These are phyloP conservation scores for Distichodus sexfasciatus DNA, from an alignment of 2,797 vertebrate genomes.

Conservation along the genomic window DNA sequence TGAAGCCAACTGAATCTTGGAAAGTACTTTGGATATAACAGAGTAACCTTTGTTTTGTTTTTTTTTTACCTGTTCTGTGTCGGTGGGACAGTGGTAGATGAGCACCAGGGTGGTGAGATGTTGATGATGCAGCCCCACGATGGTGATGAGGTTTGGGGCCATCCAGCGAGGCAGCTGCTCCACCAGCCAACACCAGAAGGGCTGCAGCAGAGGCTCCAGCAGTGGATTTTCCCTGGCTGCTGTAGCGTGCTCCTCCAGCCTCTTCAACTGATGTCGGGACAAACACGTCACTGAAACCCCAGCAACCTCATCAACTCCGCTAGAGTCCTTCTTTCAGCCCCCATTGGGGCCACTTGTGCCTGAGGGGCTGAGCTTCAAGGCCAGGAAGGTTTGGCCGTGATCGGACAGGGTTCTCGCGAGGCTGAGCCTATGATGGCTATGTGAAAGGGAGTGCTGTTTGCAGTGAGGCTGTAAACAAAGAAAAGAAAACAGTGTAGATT, in stretches of 20 bases:
- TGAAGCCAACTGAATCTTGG: too few species aligned
- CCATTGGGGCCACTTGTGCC: neutral
- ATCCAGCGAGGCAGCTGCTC: slow-evolving; percentile 89
- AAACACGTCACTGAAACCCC: slow-evolving; percentile 76
- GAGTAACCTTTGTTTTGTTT: neutral
- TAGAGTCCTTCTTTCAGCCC: slow-evolving; percentile 47
- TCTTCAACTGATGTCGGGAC: slow-evolving; percentile 80
- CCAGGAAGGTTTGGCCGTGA: too few species aligned
- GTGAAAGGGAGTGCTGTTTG: too few species aligned
- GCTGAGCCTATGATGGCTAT: too few species aligned
- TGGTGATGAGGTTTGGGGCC: slow-evolving; percentile 96
- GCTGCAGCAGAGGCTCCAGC: slow-evolving; percentile 81
- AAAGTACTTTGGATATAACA: too few species aligned
- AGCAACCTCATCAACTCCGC: slow-evolving; percentile 73
- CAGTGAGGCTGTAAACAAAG: neutral
- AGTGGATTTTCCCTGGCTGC: slow-evolving; percentile 78
- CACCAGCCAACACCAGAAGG: slow-evolving; percentile 94
- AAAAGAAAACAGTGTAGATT: neutral
- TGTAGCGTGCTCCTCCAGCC: slow-evolving; percentile 84
- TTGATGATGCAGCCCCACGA: slow-evolving; percentile 92
- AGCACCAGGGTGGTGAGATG: slow-evolving; percentile 91
- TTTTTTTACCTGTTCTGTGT: slow-evolving; percentile 88
- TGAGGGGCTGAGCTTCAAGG: too few species aligned
- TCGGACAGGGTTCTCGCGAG: too few species aligned
- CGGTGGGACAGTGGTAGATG: slow-evolving; percentile 93